phyloP scores from a whole-genome alignment of 1,140 invertebrate genomes.

The Bombus soroeensis region DNA sequence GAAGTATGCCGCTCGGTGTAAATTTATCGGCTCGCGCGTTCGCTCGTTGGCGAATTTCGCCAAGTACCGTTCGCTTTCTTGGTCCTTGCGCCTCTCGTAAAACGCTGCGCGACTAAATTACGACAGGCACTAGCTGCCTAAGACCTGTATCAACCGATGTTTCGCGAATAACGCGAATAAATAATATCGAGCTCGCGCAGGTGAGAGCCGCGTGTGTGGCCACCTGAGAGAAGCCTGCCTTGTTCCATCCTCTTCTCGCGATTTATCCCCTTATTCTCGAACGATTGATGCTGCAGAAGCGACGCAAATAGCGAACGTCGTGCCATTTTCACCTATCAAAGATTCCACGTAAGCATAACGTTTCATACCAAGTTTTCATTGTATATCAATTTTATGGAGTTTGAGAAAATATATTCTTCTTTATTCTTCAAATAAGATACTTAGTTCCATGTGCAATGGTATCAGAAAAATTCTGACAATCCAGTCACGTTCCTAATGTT shows the following conservation, averaged over 20 bases:
- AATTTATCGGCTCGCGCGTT: conserved; percentile 60
- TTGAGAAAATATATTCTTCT: too few species aligned
- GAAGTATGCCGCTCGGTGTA: conserved; percentile 57
- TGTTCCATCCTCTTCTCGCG: background rate
- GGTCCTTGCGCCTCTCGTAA: conserved; percentile 48
- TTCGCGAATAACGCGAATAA: conserved; percentile 37
- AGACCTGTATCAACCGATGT: background rate
- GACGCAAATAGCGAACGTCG: too few species aligned
- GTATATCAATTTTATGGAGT: too few species aligned
- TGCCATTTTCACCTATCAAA: too few species aligned
- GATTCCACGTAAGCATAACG: too few species aligned
- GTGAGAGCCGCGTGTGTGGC: conserved; percentile 40
- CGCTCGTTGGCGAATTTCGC: conserved; percentile 42
- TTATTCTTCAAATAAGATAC: too few species aligned
- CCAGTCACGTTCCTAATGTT: too few species aligned
- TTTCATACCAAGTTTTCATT: too few species aligned
- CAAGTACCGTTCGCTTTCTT: background rate
- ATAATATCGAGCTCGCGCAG: conserved; percentile 48
- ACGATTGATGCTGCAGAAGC: too few species aligned
- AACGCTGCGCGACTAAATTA: conserved; percentile 56
- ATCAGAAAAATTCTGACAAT: too few species aligned
- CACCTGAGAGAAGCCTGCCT: background rate
- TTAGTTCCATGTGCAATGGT: too few species aligned
- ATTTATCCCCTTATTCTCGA: too few species aligned
- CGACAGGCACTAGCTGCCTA: background rate